Conservation (phyloP, 2,113 vertebrate genomes). For the Sebastes fasciatus region DNA sequence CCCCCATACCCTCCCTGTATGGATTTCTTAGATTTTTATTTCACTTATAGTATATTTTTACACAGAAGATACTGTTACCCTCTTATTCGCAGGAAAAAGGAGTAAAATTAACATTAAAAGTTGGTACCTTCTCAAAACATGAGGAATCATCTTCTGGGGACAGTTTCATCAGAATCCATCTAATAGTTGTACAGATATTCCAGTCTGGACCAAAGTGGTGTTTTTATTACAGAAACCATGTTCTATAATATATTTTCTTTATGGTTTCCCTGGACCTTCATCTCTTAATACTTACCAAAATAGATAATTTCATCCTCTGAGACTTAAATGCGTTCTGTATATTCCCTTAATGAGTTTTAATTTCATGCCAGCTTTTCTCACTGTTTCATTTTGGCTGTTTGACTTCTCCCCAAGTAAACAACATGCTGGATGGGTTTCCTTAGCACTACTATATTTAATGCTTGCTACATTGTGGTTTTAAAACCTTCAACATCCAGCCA, state of each 20-base stretch:
- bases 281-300: conserved; percentile 33
- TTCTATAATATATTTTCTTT: neutral
- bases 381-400: conserved; percentile 47
- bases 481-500: conserved; percentile 3
- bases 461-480: neutral
- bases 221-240: neutral
- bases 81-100: neutral
- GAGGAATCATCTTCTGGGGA: neutral
- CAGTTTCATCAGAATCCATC: neutral
- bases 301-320: conserved; percentile 8
- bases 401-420: conserved; percentile 40
- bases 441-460: neutral
- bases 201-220: neutral
- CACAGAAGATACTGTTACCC: neutral
- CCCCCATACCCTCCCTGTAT: too few relatives aligned
- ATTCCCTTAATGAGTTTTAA: conserved; percentile 61
- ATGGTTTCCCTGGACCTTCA: neutral
- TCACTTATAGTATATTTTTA: neutral
- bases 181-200: neutral
- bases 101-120: neutral
- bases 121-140: neutral
- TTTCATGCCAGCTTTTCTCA: conserved; percentile 68
- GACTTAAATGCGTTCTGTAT: conserved; percentile 17
- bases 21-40: neutral
- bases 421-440: conserved; percentile 6